phyloP scores from a whole-genome alignment of 2,888 invertebrate genomes.

The Aricia artaxerxes region DNA sequence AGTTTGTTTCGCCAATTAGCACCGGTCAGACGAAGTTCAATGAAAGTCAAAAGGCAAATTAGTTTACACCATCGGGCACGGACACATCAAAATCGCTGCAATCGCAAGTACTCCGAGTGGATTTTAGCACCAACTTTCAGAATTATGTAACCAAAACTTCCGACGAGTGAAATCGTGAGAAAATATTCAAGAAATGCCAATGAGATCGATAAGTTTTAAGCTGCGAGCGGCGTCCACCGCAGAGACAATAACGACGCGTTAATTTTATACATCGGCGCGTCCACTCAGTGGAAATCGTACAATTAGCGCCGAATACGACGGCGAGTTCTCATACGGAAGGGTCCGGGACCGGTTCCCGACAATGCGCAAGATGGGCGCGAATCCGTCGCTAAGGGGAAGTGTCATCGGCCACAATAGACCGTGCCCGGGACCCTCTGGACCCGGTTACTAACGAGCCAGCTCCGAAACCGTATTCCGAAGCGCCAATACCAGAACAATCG shows the following conservation, averaged over 20 bases:
- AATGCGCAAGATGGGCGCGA: constrained; percentile 59
- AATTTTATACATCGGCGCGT: constrained; percentile 33
- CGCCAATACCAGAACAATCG: constrained; percentile 59
- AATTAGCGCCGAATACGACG: constrained; percentile 44
- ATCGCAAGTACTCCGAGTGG: constrained; percentile 40
- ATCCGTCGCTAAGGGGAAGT: constrained; percentile 62
- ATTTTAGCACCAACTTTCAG: constrained; percentile 44
- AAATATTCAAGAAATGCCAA: constrained; percentile 44
- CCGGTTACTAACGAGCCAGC: constrained; percentile 53
- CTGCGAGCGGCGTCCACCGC: constrained; percentile 38
- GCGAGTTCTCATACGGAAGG: constrained; percentile 46
- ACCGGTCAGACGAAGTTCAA: neutral
- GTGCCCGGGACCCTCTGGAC: constrained; percentile 49
- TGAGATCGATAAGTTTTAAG: constrained; percentile 44
- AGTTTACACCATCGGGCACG: constrained; percentile 39
- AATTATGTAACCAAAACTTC: constrained; percentile 39
- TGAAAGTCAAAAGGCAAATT: constrained; percentile 32
- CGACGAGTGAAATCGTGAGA: constrained; percentile 43
- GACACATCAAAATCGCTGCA: constrained; percentile 39
- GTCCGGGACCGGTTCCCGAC: constrained; percentile 50
- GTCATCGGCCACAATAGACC: constrained; percentile 47
- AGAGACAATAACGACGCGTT: constrained; percentile 34
- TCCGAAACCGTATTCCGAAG: constrained; percentile 55
- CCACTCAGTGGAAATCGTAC: constrained; percentile 39
- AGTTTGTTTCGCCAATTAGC: constrained; percentile 26